A percentile compares a stretch with the other conserved stretches of the same genome.
phyloP scores from a whole-genome alignment of 2,113 vertebrate genomes.

The Python bivittatus region DNA sequence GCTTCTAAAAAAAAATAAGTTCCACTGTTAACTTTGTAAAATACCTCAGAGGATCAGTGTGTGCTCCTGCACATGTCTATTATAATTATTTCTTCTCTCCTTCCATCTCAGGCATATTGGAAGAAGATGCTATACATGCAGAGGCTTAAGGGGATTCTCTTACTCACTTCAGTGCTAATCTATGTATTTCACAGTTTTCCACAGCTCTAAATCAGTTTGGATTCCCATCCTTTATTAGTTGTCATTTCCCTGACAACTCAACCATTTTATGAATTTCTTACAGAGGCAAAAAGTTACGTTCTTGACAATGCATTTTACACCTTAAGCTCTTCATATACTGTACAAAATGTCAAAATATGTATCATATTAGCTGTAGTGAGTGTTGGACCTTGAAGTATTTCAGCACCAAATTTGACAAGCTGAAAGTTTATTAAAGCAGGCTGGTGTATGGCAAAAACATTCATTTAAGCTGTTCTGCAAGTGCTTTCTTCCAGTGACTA shows the following conservation, averaged over 20 bases:
- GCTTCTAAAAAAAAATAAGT: not conserved
- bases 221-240: conserved; percentile 38
- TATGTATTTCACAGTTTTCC: conserved; percentile 17
- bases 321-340: conserved; percentile 34
- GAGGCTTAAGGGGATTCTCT: conserved; percentile 1
- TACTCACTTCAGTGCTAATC: not conserved
- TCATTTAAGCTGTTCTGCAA: conserved; percentile 31
- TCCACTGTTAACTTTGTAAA: not conserved
- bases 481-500: conserved; percentile 11
- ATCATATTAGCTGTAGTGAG: conserved; percentile 25
- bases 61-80: not conserved
- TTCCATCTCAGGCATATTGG: not conserved
- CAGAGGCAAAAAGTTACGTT: conserved; percentile 33
- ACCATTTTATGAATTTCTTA: conserved; percentile 43
- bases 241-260: conserved; percentile 50
- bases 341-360: conserved; percentile 44
- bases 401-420: conserved; percentile 32
- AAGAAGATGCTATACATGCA: not conserved
- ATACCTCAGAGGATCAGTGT: not conserved
- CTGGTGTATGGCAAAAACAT: conserved; percentile 34
- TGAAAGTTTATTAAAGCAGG: conserved; percentile 53
- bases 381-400: conserved; percentile 39
- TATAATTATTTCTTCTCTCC: not conserved
- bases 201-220: conserved; percentile 17
- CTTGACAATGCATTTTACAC: conserved; percentile 39